Evolutionary conservation across 1,140 invertebrate species (phyloP).

Genomic region (Liolophura sinensis): DNA sequence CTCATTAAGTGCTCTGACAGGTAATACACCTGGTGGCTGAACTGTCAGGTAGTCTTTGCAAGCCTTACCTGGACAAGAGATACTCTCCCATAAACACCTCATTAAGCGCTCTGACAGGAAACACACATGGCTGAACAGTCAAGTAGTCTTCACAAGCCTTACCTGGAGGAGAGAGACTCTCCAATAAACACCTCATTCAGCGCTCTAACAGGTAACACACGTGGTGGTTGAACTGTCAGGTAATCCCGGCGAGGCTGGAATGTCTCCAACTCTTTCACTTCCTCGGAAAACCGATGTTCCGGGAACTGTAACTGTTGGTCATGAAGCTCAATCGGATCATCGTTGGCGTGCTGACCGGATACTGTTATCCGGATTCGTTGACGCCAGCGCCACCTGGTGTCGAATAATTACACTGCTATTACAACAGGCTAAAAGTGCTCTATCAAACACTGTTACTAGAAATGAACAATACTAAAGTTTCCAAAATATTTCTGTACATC

Average conservation of each 20-base stretch:
- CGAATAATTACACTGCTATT: too few relatives aligned
- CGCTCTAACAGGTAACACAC: slow-evolving; percentile 73
- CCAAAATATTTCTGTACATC: too few relatives aligned
- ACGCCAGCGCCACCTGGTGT: slow-evolving; percentile 75
- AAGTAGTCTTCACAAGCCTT: slow-evolving; percentile 5
- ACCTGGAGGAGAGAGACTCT: slow-evolving; percentile 86
- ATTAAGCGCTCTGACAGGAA: too few relatives aligned
- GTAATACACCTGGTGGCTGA: too few relatives aligned
- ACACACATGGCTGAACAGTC: neutral
- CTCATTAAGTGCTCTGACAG: too few relatives aligned
- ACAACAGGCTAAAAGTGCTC: too few relatives aligned
- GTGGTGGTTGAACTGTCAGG: slow-evolving; percentile 16
- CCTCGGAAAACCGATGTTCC: slow-evolving; percentile 64
- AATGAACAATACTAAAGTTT: too few relatives aligned
- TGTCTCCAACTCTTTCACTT: slow-evolving; percentile 59
- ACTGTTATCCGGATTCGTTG: slow-evolving; percentile 86
- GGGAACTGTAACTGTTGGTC: slow-evolving; percentile 66
- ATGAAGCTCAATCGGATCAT: slow-evolving; percentile 70
- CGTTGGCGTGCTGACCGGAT: slow-evolving; percentile 67
- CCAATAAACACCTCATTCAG: slow-evolving; percentile 95
- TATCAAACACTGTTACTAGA: too few relatives aligned
- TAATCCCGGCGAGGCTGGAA: slow-evolving; percentile 16
- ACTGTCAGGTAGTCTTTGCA: too few relatives aligned
- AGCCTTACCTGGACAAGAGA: too few relatives aligned
- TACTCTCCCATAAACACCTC: too few relatives aligned